Conservation (phyloP, 2,888 invertebrate species). For the Saturnia japonica region DNA sequence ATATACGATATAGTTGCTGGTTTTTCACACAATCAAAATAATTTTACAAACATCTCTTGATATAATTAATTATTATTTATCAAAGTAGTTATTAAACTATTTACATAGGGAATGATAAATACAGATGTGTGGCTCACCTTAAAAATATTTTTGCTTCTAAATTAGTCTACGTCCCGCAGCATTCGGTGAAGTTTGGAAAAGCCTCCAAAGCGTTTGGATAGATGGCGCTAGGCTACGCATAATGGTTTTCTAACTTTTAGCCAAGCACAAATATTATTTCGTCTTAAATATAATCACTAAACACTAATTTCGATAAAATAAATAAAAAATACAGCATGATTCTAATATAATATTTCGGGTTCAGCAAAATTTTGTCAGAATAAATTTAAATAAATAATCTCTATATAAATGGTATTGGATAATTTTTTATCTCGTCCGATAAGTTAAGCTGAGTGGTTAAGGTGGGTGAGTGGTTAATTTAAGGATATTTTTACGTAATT, state of each 20-base stretch:
- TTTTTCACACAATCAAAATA: not conserved
- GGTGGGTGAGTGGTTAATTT: no score
- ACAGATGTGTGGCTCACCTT: not conserved
- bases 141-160: constrained; percentile 32
- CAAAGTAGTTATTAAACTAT: no score
- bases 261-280: constrained; percentile 31
- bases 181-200: constrained; percentile 70
- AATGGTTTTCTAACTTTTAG: constrained; percentile 56
- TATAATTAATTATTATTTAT: not conserved
- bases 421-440: constrained; percentile 40
- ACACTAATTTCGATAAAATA: not conserved
- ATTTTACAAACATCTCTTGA: not conserved
- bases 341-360: constrained; percentile 22
- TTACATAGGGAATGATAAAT: not conserved
- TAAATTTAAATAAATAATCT: constrained; percentile 54
- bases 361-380: constrained; percentile 44
- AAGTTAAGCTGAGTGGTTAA: constrained; percentile 35
- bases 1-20: not conserved
- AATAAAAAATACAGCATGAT: not conserved
- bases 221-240: constrained; percentile 76
- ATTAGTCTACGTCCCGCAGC: constrained; percentile 68
- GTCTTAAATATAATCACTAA: constrained; percentile 17
- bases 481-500: constrained; percentile 21
- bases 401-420: constrained; percentile 36
- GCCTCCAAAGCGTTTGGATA: constrained; percentile 78